Conservation (phyloP, 1,140 invertebrate species). For the Ceratoteleas bidentatus region DNA sequence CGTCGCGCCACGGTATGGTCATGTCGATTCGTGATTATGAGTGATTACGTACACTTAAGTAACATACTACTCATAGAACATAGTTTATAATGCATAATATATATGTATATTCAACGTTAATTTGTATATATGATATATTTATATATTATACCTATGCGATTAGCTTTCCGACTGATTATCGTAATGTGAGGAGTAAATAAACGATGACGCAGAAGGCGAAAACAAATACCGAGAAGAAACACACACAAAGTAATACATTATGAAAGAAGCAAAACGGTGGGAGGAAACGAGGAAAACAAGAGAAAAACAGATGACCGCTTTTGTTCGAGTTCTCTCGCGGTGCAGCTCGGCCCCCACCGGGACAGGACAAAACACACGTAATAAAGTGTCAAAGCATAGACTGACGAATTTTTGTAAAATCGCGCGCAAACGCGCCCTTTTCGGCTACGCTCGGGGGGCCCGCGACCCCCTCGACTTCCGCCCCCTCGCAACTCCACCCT, state of each 20-base stretch:
- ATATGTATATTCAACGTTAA: conserved; percentile 75
- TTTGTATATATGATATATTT: conserved; percentile 76
- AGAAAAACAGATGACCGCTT: conserved; percentile 27
- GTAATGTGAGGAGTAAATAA: conserved; percentile 67
- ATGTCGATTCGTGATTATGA: conserved; percentile 71
- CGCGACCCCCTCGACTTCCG: conserved; percentile 3
- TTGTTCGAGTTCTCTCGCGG: conserved; percentile 28
- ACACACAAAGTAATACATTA: conserved; percentile 54
- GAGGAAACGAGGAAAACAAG: conserved; percentile 2
- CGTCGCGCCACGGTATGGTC: conserved; percentile 48
- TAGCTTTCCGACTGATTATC: conserved; percentile 81
- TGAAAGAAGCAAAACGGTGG: conserved; percentile 20
- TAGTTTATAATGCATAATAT: conserved; percentile 70
- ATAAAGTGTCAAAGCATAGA: conserved; percentile 58
- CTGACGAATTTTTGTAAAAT: conserved; percentile 53
- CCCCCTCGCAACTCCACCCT: background rate
- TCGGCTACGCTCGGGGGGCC: conserved; percentile 20
- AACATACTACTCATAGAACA: conserved; percentile 66
- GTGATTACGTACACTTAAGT: conserved; percentile 69
- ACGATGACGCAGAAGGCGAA: conserved; percentile 29
- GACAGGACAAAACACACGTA: conserved; percentile 17
- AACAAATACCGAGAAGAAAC: conserved; percentile 23
- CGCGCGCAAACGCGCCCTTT: conserved; percentile 19
- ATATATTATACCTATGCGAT: conserved; percentile 75
- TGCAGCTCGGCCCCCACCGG: conserved; percentile 23